phyloP scores from a whole-genome alignment of 2,797 vertebrate species.

The Ceyx erithaca region DNA sequence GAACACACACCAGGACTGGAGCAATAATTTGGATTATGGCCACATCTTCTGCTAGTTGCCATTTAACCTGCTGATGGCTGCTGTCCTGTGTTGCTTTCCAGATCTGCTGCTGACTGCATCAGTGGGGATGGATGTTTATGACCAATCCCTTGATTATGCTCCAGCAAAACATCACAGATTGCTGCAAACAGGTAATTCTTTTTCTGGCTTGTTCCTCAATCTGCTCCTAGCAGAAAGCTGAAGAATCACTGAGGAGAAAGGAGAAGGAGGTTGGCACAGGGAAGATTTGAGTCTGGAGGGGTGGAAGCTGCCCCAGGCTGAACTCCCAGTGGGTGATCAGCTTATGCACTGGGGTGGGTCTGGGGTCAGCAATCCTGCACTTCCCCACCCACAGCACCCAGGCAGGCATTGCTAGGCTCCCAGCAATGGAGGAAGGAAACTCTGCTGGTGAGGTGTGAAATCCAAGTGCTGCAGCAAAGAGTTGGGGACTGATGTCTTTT shows the following conservation, averaged over 20 bases:
- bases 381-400: no score
- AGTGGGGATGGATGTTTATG: slow-evolving; percentile 14
- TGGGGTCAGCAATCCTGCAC: no score
- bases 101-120: background rate
- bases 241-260: background rate
- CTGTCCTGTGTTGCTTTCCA: background rate
- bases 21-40: background rate
- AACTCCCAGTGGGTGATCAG: accelerated
- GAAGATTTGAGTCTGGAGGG: background rate
- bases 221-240: background rate
- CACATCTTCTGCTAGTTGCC: slow-evolving; percentile 25
- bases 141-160: background rate
- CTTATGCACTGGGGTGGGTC: accelerated
- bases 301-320: background rate
- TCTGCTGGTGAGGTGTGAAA: accelerated
- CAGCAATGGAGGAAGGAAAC: no score
- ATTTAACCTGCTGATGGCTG: slow-evolving; percentile 27
- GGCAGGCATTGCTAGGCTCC: background rate
- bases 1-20: background rate
- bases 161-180: background rate
- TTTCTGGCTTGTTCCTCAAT: background rate
- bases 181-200: background rate
- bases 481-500: background rate
- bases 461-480: background rate
- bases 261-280: background rate